A percentile compares a stretch with the other conserved stretches of the same genome.
phyloP scores from a whole-genome alignment of 2,113 vertebrate species.

The Chaetodon trifascialis region DNA sequence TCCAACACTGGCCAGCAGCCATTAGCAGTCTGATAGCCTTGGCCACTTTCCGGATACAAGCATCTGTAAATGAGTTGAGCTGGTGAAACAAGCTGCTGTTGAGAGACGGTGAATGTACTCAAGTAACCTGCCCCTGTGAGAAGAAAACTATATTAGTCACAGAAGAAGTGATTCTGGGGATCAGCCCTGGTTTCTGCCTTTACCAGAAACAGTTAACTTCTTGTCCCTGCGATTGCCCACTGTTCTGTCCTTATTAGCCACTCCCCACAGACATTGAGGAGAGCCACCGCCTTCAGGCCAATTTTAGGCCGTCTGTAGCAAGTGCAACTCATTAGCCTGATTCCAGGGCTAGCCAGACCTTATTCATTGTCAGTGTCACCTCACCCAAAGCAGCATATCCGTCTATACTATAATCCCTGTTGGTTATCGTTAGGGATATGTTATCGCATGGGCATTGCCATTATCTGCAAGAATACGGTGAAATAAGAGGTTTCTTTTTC shows the following conservation, averaged over 20 bases:
- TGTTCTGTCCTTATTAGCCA: constrained; percentile 58
- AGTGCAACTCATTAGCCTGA: constrained; percentile 66
- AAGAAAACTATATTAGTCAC: background rate
- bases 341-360: constrained; percentile 38
- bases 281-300: constrained; percentile 42
- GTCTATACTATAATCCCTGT: background rate
- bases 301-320: constrained; percentile 54
- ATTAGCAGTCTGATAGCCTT: background rate
- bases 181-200: background rate
- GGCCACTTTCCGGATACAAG: constrained; percentile 24
- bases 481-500: background rate
- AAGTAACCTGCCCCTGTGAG: constrained; percentile 3
- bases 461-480: no score
- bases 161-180: constrained; percentile 6
- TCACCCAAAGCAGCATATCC: constrained; percentile 24
- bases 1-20: constrained; percentile 32
- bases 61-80: constrained; percentile 45
- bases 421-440: constrained; percentile 22
- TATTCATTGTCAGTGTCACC: constrained; percentile 52
- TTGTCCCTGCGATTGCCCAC: constrained; percentile 13
- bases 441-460: background rate
- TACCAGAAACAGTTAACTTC: constrained; percentile 36
- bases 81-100: constrained; percentile 30
- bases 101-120: constrained; percentile 3
- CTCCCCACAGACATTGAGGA: constrained; percentile 60